Conservation (phyloP, 2,113 vertebrate genomes). For the Tragelaphus strepsiceros region DNA sequence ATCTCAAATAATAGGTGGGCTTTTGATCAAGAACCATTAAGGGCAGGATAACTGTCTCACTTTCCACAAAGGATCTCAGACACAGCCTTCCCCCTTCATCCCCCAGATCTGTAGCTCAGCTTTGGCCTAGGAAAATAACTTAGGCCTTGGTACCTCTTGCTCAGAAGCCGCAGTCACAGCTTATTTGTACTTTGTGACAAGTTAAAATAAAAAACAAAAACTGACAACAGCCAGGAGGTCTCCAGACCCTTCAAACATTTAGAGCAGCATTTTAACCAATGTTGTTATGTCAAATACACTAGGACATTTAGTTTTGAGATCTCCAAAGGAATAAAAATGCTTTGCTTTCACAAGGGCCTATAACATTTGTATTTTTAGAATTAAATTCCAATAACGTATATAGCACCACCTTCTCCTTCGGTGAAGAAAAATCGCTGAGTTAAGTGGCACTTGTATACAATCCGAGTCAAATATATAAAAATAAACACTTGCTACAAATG, state of each 20-base stretch:
- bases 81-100: background rate
- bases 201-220: background rate
- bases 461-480: slow-evolving; percentile 4
- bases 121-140: background rate
- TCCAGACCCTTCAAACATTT: background rate
- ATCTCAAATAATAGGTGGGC: background rate
- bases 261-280: background rate
- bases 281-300: background rate
- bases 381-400: background rate
- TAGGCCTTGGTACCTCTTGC: background rate
- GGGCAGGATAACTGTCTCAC: background rate
- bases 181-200: background rate
- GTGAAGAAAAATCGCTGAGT: background rate
- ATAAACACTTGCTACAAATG: background rate
- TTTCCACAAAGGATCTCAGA: background rate
- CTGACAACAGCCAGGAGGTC: background rate
- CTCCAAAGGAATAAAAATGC: background rate
- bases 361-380: background rate
- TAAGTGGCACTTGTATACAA: background rate
- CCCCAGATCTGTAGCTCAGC: background rate
- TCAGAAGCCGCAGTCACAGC: background rate
- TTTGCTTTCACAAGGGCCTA: background rate
- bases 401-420: background rate
- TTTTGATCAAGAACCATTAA: background rate
- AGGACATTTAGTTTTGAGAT: background rate